Conservation (phyloP, 2,113 vertebrate genomes). For the Carollia perspicillata region DNA sequence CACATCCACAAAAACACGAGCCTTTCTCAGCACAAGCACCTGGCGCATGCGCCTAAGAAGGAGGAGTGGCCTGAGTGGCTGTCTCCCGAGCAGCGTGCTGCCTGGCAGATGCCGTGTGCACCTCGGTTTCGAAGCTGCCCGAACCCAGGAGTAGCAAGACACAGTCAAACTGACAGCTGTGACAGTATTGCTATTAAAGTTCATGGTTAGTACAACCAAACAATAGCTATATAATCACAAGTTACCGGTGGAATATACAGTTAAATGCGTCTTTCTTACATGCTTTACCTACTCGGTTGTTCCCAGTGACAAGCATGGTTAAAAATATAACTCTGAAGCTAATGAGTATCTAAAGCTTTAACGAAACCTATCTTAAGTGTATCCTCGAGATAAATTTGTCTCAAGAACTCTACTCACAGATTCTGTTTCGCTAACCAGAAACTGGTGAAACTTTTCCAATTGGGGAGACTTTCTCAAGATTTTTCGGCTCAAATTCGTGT, state of each 20-base stretch:
- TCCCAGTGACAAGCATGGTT: accelerated
- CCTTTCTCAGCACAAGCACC: background rate
- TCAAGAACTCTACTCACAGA: slow-evolving; percentile 86
- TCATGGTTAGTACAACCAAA: accelerated
- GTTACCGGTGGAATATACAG: accelerated
- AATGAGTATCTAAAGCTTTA: accelerated
- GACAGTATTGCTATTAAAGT: accelerated
- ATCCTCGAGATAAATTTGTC: no score
- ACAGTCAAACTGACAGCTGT: background rate
- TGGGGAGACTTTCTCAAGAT: slow-evolving; percentile 94
- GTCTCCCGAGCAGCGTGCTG: accelerated
- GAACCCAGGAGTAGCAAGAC: background rate
- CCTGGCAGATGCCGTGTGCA: accelerated
- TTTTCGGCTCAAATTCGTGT: slow-evolving; percentile 98
- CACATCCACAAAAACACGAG: background rate
- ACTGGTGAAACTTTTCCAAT: slow-evolving; percentile 97
- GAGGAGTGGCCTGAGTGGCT: accelerated
- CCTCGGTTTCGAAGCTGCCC: accelerated
- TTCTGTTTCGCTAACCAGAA: slow-evolving; percentile 97
- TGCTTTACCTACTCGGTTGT: accelerated
- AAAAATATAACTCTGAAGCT: accelerated
- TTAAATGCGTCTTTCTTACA: accelerated
- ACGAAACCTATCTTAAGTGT: background rate
- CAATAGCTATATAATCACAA: accelerated
- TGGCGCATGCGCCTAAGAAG: accelerated